A percentile compares a stretch with the other conserved stretches of the same genome.
phyloP scores from a whole-genome alignment of 2,797 vertebrate genomes.

The Crenuchus spilurus region DNA sequence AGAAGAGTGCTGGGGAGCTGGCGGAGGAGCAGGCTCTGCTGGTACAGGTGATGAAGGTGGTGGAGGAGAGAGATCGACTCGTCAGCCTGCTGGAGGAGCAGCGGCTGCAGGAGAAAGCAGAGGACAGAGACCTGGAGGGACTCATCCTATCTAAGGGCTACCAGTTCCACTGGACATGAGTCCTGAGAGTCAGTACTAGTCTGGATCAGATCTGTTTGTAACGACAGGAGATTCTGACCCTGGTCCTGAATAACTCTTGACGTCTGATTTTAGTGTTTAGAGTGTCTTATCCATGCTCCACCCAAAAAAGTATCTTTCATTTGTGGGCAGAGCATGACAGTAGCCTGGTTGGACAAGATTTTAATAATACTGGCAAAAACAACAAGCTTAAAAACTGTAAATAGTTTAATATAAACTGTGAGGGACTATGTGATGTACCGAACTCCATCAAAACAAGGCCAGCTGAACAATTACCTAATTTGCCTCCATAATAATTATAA shows the following conservation, averaged over 20 bases:
- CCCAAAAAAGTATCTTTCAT: too few relatives aligned
- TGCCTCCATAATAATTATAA: too few relatives aligned
- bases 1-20: constrained; percentile 76
- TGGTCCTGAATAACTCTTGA: too few relatives aligned
- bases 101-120: constrained; percentile 82
- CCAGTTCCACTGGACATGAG: constrained; percentile 70
- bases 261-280: too few relatives aligned
- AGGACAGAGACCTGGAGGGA: constrained; percentile 84
- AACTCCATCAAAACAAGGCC: too few relatives aligned
- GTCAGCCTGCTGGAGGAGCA: constrained; percentile 86
- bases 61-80: constrained; percentile 85
- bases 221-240: not conserved
- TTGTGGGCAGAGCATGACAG: not conserved
- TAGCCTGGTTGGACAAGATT: not conserved
- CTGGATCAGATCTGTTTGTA: not conserved
- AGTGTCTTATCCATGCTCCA: too few relatives aligned
- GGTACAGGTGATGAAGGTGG: constrained; percentile 86
- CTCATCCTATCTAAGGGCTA: constrained; percentile 74
- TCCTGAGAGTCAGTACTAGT: not conserved
- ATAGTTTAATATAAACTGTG: too few relatives aligned
- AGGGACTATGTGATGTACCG: too few relatives aligned
- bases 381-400: too few relatives aligned
- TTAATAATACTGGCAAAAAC: too few relatives aligned
- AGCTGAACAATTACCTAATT: too few relatives aligned
- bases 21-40: constrained; percentile 82